Evolutionary conservation across 2,888 invertebrate genomes (phyloP), one percentile per base, ranked within the genome.

Genomic region (Eupithecia insigniata): DNA sequence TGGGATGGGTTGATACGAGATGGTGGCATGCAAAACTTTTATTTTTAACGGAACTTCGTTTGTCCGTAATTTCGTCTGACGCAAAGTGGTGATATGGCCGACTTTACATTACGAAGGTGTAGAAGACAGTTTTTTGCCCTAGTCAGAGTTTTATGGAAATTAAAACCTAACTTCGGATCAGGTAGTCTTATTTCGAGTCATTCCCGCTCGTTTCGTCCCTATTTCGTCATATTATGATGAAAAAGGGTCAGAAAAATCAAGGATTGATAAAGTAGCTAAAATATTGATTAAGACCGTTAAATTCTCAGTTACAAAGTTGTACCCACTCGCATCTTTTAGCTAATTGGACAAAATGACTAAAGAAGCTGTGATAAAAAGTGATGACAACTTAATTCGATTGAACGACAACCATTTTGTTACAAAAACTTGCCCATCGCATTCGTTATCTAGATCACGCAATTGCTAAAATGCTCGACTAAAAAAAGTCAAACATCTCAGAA

Each of bases 401-500:
- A 12, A 55, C 55, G 55, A 26, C 55, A 26, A 55, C 22, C 26
- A 55, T 55, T 55, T 8, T 14, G 14, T 55, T 1, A 26, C 26
- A 55, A 55, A 55, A 55, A 55, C 55, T 55, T 55, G 55, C 0
- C 5, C 26, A 51, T 18, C 26, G 8, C 55, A 62, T 22, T 73
- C 66, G 69, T 51, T 69, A 72, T 72, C 67, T 76, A 72, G 68
- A 74, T 68, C 74, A 72, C 62, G 67, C 67, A 58, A 55, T 66
- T 70, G 64, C 71, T 76, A 62, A 79, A 79, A 80, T 78, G 78
- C 76, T 80, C 69, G 80, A 82, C 79, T 78, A 70, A 75, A 82
- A 83, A 83, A 74, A 62, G 51, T 55, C 28, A 60, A 67, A 71
- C 76, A 77, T 78, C 83, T 80, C 82, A 86, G 84, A 87, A 91